Evolutionary conservation across 1,140 invertebrate species (phyloP), one percentile per base, ranked within the genome.

Genomic region (Scaptodrosophila lebanonensis): DNA sequence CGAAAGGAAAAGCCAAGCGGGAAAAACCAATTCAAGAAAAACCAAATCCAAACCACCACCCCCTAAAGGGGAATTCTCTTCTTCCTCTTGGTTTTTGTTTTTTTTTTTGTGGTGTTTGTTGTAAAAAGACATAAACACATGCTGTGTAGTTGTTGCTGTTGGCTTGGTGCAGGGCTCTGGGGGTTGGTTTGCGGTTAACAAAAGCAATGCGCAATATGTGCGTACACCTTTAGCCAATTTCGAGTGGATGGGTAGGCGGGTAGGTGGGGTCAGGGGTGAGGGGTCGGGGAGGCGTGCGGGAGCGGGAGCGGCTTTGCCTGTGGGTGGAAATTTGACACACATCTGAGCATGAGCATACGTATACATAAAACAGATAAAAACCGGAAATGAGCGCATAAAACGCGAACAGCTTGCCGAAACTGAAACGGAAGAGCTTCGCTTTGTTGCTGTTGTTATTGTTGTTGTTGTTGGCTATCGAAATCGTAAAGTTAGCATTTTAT

Each of bases 401-500:
- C 43, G 51, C 38, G n/a, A 53, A 62, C 40, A 13, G 43, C 2
- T 17, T 40, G 13, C 5, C 5, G 29, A 36, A 39, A 39, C n/a
- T n/a, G 8, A 6, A 11, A 36, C 5, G 29, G 30, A 7, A 17
- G 16, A 3, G 13, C 1, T 18, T 12, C n/a, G n/a, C n/a, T n/a
- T n/a, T 18, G 43, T 20, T 18, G 11, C 13, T 30, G 12, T 11
- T 30, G 12, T n/a, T 9, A 4, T 16, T 7, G 3, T 7, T 11
- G 20, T 11, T 8, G 17, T 11, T 5, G 6, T 7, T 2, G 17
- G n/a, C 40, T 45, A 45, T 66, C 51, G 44, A 45, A 63, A 66
- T 58, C 64, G 52, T 66, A 42, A 66, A 63, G 42, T 63, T 66
- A 40, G 40, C 33, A 66, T 63, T 66, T 66, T 66, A 66, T 58